Conservation (phyloP, 2,113 vertebrate species). For the Danionella cerebrum region DNA sequence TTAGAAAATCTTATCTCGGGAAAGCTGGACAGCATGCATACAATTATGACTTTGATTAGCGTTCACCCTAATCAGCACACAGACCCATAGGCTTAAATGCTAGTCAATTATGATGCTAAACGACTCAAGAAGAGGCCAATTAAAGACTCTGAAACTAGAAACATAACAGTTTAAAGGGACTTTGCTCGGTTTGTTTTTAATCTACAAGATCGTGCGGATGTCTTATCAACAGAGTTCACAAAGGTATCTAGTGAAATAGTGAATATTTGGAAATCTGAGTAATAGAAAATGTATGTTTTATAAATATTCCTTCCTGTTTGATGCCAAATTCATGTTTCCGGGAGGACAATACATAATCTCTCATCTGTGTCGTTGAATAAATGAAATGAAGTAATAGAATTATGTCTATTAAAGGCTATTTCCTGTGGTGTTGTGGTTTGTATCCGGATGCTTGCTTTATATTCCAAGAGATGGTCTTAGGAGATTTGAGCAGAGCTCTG, state of each 20-base stretch:
- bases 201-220: too few species aligned
- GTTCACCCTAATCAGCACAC: background rate
- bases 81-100: conserved; percentile 1
- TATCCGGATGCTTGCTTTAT: conserved; percentile 33
- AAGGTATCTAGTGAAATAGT: too few species aligned
- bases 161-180: background rate
- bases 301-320: background rate
- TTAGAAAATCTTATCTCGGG: background rate
- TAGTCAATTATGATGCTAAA: conserved; percentile 2
- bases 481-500: conserved; percentile 27
- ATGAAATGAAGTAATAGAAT: conserved; percentile 11
- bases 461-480: conserved; percentile 37
- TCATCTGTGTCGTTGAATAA: background rate
- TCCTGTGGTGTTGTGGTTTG: conserved; percentile 36
- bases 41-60: conserved; percentile 12
- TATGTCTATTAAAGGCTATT: conserved; percentile 21
- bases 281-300: conserved; percentile 29
- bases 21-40: background rate
- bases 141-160: background rate
- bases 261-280: conserved; percentile 20
- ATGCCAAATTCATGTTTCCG: background rate
- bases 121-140: background rate
- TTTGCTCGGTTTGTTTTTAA: conserved; percentile 9
- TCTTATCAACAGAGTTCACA: too few species aligned
- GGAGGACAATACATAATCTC: background rate